Conservation (phyloP, 2,113 vertebrate genomes). For the Argyrosomus japonicus region DNA sequence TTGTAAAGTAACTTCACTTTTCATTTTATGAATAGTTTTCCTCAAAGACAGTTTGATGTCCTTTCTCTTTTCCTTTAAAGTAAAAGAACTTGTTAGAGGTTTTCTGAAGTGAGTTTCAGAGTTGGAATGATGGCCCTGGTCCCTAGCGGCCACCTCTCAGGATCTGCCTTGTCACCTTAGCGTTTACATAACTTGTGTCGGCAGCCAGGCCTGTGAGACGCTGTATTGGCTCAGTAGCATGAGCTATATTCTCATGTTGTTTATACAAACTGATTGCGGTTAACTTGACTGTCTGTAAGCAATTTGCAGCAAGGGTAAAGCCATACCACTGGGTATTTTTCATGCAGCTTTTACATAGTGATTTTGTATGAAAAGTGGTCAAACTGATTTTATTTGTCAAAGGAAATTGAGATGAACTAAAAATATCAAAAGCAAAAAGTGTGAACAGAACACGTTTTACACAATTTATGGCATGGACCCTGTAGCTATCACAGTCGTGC, state of each 20-base stretch:
- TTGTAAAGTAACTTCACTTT: slow-evolving; percentile 1
- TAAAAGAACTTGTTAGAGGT: slow-evolving; percentile 25
- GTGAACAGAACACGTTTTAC: slow-evolving; percentile 48
- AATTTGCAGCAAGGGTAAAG: slow-evolving; percentile 63
- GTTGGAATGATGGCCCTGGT: slow-evolving; percentile 39
- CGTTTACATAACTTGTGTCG: slow-evolving; percentile 67
- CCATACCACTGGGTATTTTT: slow-evolving; percentile 40
- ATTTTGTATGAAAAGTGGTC: slow-evolving; percentile 34
- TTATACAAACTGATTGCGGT: slow-evolving; percentile 73
- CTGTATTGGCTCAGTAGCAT: slow-evolving; percentile 63
- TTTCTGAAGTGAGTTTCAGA: slow-evolving; percentile 34
- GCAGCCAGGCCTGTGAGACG: slow-evolving; percentile 69
- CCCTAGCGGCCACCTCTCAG: slow-evolving; percentile 58
- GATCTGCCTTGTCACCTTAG: slow-evolving; percentile 60
- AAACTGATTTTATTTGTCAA: slow-evolving; percentile 35
- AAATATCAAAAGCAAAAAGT: slow-evolving; percentile 40
- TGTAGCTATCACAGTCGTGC: slow-evolving; percentile 47
- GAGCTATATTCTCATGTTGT: slow-evolving; percentile 65
- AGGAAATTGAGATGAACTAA: slow-evolving; percentile 35
- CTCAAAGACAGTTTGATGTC: neutral
- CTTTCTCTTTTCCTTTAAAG: slow-evolving; percentile 12
- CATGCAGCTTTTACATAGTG: slow-evolving; percentile 26
- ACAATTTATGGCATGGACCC: slow-evolving; percentile 55
- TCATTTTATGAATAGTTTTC: neutral
- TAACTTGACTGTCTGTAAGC: slow-evolving; percentile 68